phyloP scores from a whole-genome alignment of 2,113 vertebrate species.

The Amphilophus citrinellus region DNA sequence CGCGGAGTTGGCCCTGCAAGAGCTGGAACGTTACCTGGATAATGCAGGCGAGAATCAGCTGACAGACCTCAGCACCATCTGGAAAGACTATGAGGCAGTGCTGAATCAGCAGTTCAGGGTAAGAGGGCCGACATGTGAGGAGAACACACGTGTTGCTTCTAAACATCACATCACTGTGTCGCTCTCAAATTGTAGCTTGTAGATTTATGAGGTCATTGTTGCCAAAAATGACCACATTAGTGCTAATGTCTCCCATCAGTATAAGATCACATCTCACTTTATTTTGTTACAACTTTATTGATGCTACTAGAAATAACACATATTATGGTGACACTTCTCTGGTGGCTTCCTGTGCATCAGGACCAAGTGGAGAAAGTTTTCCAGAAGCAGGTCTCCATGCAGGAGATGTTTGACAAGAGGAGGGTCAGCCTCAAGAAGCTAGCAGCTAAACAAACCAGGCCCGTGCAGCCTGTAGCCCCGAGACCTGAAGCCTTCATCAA shows the following conservation, averaged over 20 bases:
- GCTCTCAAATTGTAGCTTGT: background rate
- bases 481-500: constrained; percentile 93
- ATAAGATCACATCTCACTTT: background rate
- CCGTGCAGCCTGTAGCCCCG: constrained; percentile 97
- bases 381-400: constrained; percentile 93
- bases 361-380: constrained; percentile 92
- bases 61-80: constrained; percentile 84
- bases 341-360: constrained; percentile 70
- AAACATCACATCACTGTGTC: constrained; percentile 1
- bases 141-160: background rate
- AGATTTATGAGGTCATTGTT: background rate
- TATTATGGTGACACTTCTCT: background rate
- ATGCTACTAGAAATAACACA: background rate
- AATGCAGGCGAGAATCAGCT: constrained; percentile 85
- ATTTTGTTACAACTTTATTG: background rate
- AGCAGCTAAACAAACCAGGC: constrained; percentile 94
- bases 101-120: constrained; percentile 91
- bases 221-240: background rate
- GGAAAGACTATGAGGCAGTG: constrained; percentile 87
- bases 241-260: background rate
- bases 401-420: constrained; percentile 97
- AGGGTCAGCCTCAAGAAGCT: constrained; percentile 95
- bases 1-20: constrained; percentile 93
- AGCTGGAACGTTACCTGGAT: constrained; percentile 93
- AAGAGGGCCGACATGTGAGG: constrained; percentile 15